phyloP scores from a whole-genome alignment of 2,888 invertebrate genomes.

The Sympetrum striolatum region DNA sequence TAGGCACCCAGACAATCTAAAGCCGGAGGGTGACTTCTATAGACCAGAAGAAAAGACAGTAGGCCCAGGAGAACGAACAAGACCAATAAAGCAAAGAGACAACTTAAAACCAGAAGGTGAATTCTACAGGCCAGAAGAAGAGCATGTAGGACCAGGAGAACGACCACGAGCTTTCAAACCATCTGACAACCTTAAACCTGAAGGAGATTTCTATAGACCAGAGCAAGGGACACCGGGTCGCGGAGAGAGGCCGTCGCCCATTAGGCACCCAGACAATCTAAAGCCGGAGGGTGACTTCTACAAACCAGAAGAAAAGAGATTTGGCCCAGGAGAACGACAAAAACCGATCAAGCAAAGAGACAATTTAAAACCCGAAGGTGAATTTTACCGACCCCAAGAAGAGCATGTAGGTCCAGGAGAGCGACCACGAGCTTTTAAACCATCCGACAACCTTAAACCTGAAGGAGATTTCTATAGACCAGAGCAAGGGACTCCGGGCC shows the following conservation, averaged over 20 bases:
- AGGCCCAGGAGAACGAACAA: conserved; percentile 61
- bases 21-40: conserved; percentile 62
- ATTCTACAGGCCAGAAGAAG: conserved; percentile 53
- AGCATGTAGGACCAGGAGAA: no score
- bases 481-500: no score
- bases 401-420: no score
- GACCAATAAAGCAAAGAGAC: conserved; percentile 60
- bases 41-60: conserved; percentile 55
- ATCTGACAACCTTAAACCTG: no score
- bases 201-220: conserved; percentile 63
- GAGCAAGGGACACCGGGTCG: conserved; percentile 53
- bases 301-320: conserved; percentile 7
- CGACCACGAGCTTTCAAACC: no score
- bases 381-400: no score
- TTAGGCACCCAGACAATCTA: conserved; percentile 58
- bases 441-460: no score
- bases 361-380: no score
- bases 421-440: no score
- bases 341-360: conserved; percentile 56
- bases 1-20: conserved; percentile 58
- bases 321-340: conserved; percentile 51
- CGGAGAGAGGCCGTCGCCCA: conserved; percentile 54
- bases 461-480: no score
- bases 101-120: conserved; percentile 57
- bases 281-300: no score